These are phyloP conservation scores for Nothoprocta pentlandii DNA, from an alignment of 2,113 vertebrate genomes.

Conservation along the genomic window DNA sequence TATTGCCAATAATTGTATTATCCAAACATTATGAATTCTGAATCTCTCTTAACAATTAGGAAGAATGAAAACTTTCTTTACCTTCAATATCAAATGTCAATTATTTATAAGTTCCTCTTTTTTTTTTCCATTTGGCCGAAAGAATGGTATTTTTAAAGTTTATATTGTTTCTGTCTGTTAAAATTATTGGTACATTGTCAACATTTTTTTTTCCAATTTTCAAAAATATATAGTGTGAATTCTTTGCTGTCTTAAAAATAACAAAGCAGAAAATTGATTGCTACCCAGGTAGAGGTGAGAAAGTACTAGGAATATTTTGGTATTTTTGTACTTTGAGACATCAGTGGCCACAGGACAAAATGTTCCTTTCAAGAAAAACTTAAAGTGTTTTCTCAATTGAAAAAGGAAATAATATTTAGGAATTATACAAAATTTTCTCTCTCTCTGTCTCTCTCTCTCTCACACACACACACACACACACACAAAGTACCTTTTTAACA, in stretches of 20 bases:
- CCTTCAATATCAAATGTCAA: neutral
- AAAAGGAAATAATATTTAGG: neutral
- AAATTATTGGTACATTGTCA: neutral
- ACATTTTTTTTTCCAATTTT: neutral
- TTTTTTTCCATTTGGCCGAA: neutral
- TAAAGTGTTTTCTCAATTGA: fast-evolving
- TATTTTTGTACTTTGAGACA: neutral
- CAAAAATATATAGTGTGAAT: neutral
- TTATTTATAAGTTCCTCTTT: neutral
- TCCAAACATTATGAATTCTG: neutral
- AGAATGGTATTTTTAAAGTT: fast-evolving
- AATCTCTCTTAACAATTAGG: neutral
- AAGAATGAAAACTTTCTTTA: neutral
- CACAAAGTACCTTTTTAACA: neutral
- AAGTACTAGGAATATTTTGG: neutral
- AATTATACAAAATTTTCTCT: neutral
- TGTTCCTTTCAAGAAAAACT: neutral
- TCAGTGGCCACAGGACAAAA: neutral
- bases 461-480: no score
- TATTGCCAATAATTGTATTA: neutral
- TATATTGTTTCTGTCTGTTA: neutral
- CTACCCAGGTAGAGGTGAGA: neutral
- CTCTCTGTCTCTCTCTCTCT: neutral
- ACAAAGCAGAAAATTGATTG: neutral
- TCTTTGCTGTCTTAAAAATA: neutral